These are phyloP conservation scores for Hirtodrosophila histrioides DNA, from an alignment of 2,888 invertebrate genomes.

Conservation along the genomic window DNA sequence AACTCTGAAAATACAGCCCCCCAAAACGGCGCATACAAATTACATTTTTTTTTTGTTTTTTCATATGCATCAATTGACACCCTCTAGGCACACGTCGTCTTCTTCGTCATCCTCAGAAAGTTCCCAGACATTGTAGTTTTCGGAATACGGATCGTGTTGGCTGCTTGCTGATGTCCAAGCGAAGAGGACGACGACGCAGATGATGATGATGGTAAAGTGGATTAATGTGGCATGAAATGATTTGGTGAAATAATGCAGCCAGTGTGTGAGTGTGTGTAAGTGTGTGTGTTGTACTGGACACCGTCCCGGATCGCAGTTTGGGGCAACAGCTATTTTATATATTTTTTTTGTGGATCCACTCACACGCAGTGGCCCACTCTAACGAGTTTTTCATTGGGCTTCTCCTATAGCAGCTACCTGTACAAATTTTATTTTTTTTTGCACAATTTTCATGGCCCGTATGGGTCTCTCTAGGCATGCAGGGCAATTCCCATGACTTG, in stretches of 20 bases:
- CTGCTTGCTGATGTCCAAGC: conserved; percentile 54
- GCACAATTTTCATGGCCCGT: conserved; percentile 63
- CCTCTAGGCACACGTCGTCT: conserved; percentile 78
- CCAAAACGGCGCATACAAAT: conserved; percentile 68
- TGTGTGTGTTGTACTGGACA: conserved; percentile 46
- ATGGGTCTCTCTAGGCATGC: conserved; percentile 59
- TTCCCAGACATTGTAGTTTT: conserved; percentile 65
- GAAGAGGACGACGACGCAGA: conserved; percentile 46
- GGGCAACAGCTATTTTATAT: background rate
- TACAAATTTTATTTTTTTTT: conserved; percentile 52
- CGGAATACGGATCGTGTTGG: conserved; percentile 49
- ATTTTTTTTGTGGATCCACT: conserved; percentile 37
- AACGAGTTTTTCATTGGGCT: conserved; percentile 69
- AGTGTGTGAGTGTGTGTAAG: conserved; percentile 14
- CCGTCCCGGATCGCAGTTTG: conserved; percentile 16
- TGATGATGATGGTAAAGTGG: conserved; percentile 62
- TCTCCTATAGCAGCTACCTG: conserved; percentile 65
- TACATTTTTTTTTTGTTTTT: conserved; percentile 48
- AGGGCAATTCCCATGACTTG: conserved; percentile 79
- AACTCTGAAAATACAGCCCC: conserved; percentile 37
- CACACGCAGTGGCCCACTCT: conserved; percentile 72
- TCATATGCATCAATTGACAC: conserved; percentile 82
- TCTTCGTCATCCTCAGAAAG: conserved; percentile 45
- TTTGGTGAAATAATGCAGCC: conserved; percentile 61
- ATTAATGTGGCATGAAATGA: conserved; percentile 66